phyloP scores from a whole-genome alignment of 1,140 invertebrate species.

The Pantala flavescens region DNA sequence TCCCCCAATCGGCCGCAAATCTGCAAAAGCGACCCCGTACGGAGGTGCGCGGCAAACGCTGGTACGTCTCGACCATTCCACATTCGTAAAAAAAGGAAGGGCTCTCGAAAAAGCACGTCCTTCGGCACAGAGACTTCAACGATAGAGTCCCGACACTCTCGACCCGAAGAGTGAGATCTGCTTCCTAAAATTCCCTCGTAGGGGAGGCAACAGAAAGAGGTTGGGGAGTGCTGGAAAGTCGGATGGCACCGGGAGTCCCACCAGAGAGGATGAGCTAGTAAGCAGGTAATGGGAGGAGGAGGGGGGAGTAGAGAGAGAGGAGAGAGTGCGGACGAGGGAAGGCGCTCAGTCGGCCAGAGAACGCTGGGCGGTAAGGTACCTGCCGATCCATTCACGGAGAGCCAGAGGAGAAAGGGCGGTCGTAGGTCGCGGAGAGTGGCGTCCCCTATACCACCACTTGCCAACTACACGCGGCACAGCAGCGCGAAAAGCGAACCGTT shows the following conservation, averaged over 20 bases:
- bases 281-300: background rate
- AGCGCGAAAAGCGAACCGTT: too few species aligned
- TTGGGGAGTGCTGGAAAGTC: slow-evolving; percentile 1
- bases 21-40: too few species aligned
- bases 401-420: too few species aligned
- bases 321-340: background rate
- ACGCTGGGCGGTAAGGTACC: background rate
- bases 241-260: slow-evolving; percentile 1
- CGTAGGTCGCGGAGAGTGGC: too few species aligned
- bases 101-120: background rate
- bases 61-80: too few species aligned
- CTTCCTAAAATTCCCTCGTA: background rate
- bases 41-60: too few species aligned
- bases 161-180: background rate
- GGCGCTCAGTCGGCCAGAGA: background rate
- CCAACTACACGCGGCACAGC: too few species aligned
- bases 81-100: too few species aligned
- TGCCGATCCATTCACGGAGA: background rate
- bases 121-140: background rate
- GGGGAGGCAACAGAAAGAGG: background rate
- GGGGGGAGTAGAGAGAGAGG: background rate
- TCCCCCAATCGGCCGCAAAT: too few species aligned
- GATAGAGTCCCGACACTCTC: background rate
- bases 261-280: slow-evolving; percentile 1
- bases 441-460: too few species aligned